Evolutionary conservation across 2,888 invertebrate genomes (phyloP).

Genomic region (Drosophila pseudotakahashii): DNA sequence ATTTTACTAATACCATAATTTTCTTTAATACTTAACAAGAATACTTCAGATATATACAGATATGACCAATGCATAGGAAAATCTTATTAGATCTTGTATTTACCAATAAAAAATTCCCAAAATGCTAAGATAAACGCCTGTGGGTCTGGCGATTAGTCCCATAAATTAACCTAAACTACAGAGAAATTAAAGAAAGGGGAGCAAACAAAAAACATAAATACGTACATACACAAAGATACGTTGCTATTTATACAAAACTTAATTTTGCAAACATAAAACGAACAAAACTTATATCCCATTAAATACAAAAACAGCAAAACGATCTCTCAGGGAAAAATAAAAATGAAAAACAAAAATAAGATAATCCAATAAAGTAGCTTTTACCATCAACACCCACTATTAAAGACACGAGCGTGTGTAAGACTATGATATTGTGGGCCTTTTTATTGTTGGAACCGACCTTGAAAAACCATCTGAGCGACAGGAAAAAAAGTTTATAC

Average conservation of each 20-base stretch:
- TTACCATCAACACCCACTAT: conserved; percentile 30
- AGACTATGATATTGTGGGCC: conserved; percentile 27
- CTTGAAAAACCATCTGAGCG: conserved; percentile 52
- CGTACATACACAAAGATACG: not conserved
- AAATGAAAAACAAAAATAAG: conserved; percentile 16
- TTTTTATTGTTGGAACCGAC: conserved; percentile 49
- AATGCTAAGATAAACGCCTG: conserved; percentile 29
- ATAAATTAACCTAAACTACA: conserved; percentile 42
- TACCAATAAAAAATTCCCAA: not conserved
- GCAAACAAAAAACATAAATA: conserved; percentile 8
- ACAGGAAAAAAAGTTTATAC: conserved; percentile 17
- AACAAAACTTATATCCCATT: conserved; percentile 61
- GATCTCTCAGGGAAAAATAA: conserved; percentile 25
- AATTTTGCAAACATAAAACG: conserved; percentile 38
- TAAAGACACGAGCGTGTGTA: conserved; percentile 42
- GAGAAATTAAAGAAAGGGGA: conserved; percentile 13
- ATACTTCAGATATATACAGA: no score
- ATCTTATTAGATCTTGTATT: no score
- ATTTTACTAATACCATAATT: no score
- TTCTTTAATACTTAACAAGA: no score
- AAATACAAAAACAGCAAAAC: conserved; percentile 27
- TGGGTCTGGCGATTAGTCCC: conserved; percentile 43
- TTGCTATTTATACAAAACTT: conserved; percentile 34
- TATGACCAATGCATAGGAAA: no score
- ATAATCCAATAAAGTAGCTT: conserved; percentile 15